Base-by-base conservation (phyloP, 2,797 vertebrate genomes). In the Apogon hyalosoma region DNA sequence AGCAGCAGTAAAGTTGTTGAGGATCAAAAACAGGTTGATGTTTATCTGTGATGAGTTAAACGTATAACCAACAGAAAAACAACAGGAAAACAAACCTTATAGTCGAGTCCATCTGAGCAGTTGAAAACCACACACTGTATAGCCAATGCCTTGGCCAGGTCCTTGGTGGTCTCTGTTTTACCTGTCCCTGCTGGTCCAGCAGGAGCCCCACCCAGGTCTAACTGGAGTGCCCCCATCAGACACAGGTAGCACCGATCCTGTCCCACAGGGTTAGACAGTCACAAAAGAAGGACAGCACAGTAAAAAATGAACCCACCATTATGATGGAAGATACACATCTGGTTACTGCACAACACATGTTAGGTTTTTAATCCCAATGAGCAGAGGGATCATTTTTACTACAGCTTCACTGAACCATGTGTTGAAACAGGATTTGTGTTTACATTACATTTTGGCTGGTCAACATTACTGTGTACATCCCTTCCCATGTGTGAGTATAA, bases 111-210 rank as follows among this genome's bases (percentile, higher is more conserved):
- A 62, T 97, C 96, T 0, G 95, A 97, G 72, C 95, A 97, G 88
- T 96, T 97, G 75, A 96, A 96, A 53, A 96, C 95, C 69, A 97
- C 95, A 88, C 96, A 96, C 71, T 96, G 96, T 71, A 96, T 95
- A 73, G 95, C 95, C 45, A 97, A 89, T 8, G 96, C 95, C 84
- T 97, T 97, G 19, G 95, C 96, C 43, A 97, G 88, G 58, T 97
- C 96, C 83, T 96, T 96, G 11, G 95, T 96, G 15, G 95, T 96
- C 87, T 97, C 96, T 0, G 96, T 97, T 90, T 97, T 96, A 31
- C 96, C 96, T 0, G 95, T 96, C 16, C 95, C 95, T 19, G 95
- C 96, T 5, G 96, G 96, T 6, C 96, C 95, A 3, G 95, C 95
- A 24, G 95, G 95, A 13, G 96, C 96, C 0, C 96, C 96, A 9